Conservation (phyloP, 2,888 invertebrate species). For the Aromia moschata region DNA sequence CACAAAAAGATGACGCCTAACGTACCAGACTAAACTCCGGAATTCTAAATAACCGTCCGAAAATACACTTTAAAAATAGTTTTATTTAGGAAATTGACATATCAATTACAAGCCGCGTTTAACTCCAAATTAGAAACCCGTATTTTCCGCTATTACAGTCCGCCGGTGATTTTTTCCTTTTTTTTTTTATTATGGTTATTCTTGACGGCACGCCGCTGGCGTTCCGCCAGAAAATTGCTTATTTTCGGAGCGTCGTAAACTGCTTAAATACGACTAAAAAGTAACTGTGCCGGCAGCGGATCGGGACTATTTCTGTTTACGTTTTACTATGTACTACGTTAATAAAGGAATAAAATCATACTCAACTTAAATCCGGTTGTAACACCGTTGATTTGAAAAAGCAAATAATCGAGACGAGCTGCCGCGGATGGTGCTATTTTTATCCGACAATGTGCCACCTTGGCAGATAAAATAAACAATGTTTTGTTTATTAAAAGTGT, state of each 20-base stretch:
- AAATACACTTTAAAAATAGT: constrained; percentile 18
- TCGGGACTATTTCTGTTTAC: constrained; percentile 8
- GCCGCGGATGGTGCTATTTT: neutral
- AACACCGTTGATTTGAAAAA: neutral
- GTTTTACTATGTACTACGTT: constrained; percentile 6
- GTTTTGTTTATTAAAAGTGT: neutral
- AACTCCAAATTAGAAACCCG: constrained; percentile 17
- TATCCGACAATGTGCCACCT: neutral
- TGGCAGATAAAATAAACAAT: neutral
- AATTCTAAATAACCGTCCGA: constrained; percentile 3
- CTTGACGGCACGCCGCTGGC: constrained; percentile 5
- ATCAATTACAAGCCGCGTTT: constrained; percentile 20
- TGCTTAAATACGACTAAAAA: constrained; percentile 18
- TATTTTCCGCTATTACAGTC: constrained; percentile 17
- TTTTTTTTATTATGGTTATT: constrained; percentile 11
- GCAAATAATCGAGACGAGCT: neutral
- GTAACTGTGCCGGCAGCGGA: constrained; percentile 1
- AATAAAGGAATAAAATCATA: too few species aligned
- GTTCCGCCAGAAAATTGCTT: constrained; percentile 12
- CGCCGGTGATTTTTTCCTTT: neutral
- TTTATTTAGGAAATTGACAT: constrained; percentile 5
- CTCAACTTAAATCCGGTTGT: neutral
- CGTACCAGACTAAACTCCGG: too few species aligned
- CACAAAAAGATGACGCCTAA: too few species aligned
- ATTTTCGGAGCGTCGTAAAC: constrained; percentile 20